These are phyloP conservation scores for Cisticola juncidis DNA, from an alignment of 2,113 vertebrate genomes.

Conservation along the genomic window DNA sequence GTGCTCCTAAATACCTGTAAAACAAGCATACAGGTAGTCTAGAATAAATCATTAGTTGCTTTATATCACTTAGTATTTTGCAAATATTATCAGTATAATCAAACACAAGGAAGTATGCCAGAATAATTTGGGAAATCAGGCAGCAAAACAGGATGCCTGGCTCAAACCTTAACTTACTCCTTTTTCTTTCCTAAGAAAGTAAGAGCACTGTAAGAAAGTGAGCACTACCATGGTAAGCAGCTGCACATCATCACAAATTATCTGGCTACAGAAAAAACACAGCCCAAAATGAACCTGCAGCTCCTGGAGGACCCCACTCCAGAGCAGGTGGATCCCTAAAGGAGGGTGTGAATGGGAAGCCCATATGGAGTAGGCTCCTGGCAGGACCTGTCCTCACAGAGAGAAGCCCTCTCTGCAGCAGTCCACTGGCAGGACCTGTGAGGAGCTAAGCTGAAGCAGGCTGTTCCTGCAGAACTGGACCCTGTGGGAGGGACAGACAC, in stretches of 20 bases:
- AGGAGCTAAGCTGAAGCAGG: rapidly evolving
- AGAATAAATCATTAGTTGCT: background rate
- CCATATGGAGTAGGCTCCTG: background rate
- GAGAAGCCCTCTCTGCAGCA: background rate
- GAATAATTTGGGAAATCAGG: background rate
- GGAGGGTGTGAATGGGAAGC: background rate
- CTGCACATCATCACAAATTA: background rate
- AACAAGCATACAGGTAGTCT: background rate
- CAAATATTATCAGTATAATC: background rate
- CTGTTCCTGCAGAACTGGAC: background rate
- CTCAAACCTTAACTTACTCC: background rate
- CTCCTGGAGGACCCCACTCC: background rate
- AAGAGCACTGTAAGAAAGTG: background rate
- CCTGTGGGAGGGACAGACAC: background rate
- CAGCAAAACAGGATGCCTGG: background rate
- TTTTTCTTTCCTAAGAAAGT: background rate
- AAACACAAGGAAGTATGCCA: background rate
- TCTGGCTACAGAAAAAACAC: background rate
- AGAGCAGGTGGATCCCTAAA: background rate
- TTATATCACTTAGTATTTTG: background rate
- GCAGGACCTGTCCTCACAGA: background rate
- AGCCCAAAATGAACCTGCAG: background rate
- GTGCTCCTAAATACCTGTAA: background rate
- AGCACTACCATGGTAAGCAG: background rate
- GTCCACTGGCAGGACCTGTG: background rate